Evolutionary conservation across 2,797 vertebrate genomes (phyloP).

Genomic region (Chelonia mydas): DNA sequence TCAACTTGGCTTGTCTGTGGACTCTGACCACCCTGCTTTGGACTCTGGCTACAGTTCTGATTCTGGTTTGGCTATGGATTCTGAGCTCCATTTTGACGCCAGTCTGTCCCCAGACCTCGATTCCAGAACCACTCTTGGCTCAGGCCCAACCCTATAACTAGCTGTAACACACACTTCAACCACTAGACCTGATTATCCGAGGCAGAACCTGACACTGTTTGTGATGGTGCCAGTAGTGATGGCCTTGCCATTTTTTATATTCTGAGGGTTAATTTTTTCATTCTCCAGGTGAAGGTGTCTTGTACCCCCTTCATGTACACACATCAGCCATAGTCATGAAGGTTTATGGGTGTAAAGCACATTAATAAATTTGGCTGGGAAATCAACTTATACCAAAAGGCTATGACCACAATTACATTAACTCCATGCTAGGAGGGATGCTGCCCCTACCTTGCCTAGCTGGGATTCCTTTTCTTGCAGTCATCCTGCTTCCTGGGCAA

Average conservation of each 20-base stretch:
- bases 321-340: neutral
- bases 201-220: neutral
- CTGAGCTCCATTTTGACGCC: neutral
- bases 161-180: neutral
- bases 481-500: neutral
- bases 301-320: neutral
- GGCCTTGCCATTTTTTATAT: neutral
- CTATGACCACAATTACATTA: neutral
- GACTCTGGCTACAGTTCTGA: neutral
- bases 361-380: neutral
- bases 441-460: neutral
- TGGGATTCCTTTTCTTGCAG: neutral
- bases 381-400: fast-evolving
- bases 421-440: neutral
- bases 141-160: neutral
- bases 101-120: neutral
- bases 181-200: neutral
- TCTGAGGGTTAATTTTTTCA: neutral
- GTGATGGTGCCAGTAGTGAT: neutral
- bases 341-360: neutral
- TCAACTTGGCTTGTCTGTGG: neutral
- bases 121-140: neutral
- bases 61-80: neutral
- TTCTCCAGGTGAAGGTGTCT: neutral
- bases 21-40: neutral